Conservation (phyloP, 2,888 invertebrate species). For the Stratiomys singularior region DNA sequence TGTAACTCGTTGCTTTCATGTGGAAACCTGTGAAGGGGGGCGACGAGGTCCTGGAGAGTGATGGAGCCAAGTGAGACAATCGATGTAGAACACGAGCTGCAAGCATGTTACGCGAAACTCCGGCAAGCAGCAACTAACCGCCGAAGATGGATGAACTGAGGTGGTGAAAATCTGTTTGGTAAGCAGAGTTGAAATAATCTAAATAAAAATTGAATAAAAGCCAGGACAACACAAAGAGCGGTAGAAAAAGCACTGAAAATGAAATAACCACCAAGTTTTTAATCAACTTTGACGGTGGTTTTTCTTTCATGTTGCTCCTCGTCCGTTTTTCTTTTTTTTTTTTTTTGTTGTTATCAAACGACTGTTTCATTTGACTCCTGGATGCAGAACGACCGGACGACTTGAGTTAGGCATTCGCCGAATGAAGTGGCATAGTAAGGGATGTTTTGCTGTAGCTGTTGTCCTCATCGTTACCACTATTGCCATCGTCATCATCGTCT, state of each 20-base stretch:
- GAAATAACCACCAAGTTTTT: conserved; percentile 43
- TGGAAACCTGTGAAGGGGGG: neutral
- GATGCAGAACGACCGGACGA: neutral
- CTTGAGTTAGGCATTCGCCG: conserved; percentile 2
- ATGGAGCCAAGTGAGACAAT: neutral
- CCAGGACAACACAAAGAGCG: neutral
- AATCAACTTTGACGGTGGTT: conserved; percentile 38
- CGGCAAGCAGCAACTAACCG: neutral
- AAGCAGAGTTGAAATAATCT: neutral
- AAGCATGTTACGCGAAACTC: neutral
- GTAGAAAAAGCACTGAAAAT: conserved; percentile 14
- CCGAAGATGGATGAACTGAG: conserved; percentile 11
- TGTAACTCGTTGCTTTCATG: neutral
- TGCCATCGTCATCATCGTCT: neutral
- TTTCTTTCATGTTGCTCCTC: conserved; percentile 24
- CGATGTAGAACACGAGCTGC: neutral
- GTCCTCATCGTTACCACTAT: conserved; percentile 9
- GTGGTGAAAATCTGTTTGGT: neutral
- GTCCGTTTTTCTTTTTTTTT: too few species aligned
- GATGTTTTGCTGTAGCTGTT: neutral
- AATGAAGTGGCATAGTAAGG: neutral
- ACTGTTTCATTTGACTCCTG: conserved; percentile 19
- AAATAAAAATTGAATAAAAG: conserved; percentile 2
- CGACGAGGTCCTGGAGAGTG: neutral
- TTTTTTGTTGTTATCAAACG: conserved; percentile 5